Evolutionary conservation across 92 coral and sea anemone genomes (phyloP), one percentile per base, ranked within the genome.

Genomic region (Siderastrea radians): DNA sequence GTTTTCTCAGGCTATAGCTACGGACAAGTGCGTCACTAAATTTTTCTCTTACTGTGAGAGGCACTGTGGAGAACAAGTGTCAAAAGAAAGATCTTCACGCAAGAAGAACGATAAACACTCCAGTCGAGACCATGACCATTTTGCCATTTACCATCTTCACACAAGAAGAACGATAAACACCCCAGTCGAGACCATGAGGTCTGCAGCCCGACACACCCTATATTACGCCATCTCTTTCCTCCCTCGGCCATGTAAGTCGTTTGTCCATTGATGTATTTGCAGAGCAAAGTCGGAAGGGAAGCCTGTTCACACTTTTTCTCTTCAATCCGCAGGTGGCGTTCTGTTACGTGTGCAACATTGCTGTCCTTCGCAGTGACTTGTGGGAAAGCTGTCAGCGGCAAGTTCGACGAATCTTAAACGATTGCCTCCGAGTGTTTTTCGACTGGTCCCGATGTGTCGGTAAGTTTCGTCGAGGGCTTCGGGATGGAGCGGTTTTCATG

Each of bases 331-430:
- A 95, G 47, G 96, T 95, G 57, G 98, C 97, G 50, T 94, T 97
- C 79, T 77, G 94, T 79, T 92, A 97, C 76, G 87, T 88, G 26
- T 94, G 98, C 72, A 95, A 93, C 82, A 94, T 97, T 49, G 93
- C 95, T 19, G 95, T 94, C 83, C 90, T 94, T 48, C 98, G 95
- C 93, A 95, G 96, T 72, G 98, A 95, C 82, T 77, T 97, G 64
- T 97, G 99, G 99, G 99, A 97, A 63, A 90, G 88, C 91, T 96
- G 99, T 75, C 92, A 87, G 68, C 97, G 95, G 19, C 99, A 95
- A 57, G 88, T 97, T 55, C 94, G 95, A 74, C 95, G 96, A 51
- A 89, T 97, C 15, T 80, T 95, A 84, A 91, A 87, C 69, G 98
- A 97, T 49, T 72, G 86, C 9, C 82, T 90, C 45, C 87, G 93